These are phyloP conservation scores for Xyliphius kryptos DNA, from an alignment of 2,113 vertebrate genomes.

Conservation along the genomic window DNA sequence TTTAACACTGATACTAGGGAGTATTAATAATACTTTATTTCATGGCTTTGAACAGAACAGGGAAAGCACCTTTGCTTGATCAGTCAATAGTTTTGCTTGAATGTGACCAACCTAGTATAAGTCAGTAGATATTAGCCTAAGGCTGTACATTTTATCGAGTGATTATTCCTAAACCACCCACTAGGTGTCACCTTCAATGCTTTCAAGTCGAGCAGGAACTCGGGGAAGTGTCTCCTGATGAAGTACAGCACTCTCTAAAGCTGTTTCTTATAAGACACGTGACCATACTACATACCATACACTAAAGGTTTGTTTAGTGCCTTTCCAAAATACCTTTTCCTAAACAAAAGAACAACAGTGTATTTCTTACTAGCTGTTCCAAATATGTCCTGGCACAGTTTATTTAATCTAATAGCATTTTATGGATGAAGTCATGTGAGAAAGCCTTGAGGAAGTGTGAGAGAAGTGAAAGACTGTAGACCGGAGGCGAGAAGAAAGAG, in stretches of 20 bases:
- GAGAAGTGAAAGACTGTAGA: slow-evolving; percentile 24
- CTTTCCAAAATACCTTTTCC: slow-evolving; percentile 2
- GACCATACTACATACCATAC: not conserved
- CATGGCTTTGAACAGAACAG: too few relatives aligned
- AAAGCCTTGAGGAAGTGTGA: slow-evolving; percentile 15
- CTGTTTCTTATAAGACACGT: not conserved
- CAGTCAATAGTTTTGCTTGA: not conserved
- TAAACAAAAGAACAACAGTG: not conserved
- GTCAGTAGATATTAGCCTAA: not conserved
- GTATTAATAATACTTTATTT: too few relatives aligned
- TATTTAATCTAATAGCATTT: not conserved
- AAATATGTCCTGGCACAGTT: slow-evolving; percentile 3
- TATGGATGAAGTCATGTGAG: slow-evolving; percentile 6
- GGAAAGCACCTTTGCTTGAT: not conserved
- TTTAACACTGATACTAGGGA: too few relatives aligned
- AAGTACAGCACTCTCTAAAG: not conserved
- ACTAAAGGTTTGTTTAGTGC: not conserved
- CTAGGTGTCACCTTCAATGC: slow-evolving; percentile 10
- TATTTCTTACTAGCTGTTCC: not conserved
- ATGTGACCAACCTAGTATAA: not conserved
- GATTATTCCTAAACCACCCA: not conserved
- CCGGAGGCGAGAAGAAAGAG: slow-evolving; percentile 27
- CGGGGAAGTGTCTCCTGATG: not conserved
- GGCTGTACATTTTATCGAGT: not conserved
- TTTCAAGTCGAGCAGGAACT: not conserved